These are phyloP conservation scores for Siderastrea radians DNA, from an alignment of 92 coral and sea anemone genomes.

Conservation along the genomic window DNA sequence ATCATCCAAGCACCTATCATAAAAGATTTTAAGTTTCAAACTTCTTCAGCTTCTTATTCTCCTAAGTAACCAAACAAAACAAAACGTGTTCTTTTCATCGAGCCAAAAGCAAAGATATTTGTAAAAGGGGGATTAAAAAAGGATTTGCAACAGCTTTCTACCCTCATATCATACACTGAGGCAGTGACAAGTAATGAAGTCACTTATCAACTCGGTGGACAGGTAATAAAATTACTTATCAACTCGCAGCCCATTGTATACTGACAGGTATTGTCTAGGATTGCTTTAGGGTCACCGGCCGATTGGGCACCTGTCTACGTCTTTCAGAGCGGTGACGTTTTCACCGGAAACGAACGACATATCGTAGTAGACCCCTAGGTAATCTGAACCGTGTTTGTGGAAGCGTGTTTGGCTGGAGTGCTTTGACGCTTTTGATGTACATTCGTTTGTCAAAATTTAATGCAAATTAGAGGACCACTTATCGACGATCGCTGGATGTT, in stretches of 20 bases:
- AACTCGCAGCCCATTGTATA: constrained; percentile 18
- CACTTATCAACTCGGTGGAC: constrained; percentile 5
- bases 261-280: constrained; percentile 52
- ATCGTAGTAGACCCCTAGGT: neutral
- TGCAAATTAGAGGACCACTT: constrained; percentile 37
- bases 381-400: constrained; percentile 19
- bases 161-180: too few relatives aligned
- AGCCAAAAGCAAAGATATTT: neutral
- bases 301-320: constrained; percentile 31
- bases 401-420: neutral
- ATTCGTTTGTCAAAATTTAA: neutral
- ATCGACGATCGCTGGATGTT: neutral
- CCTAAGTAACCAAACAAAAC: neutral
- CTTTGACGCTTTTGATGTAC: neutral
- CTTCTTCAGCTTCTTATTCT: neutral
- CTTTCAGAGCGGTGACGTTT: neutral
- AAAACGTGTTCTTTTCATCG: neutral
- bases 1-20: too few relatives aligned
- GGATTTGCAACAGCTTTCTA: neutral
- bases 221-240: constrained; percentile 43
- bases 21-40: neutral
- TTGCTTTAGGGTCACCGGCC: neutral
- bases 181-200: constrained; percentile 3
- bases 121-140: neutral
- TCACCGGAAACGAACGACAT: constrained; percentile 25